Base-by-base conservation (phyloP, 2,888 invertebrate species). In the Tribolium freemani region DNA sequence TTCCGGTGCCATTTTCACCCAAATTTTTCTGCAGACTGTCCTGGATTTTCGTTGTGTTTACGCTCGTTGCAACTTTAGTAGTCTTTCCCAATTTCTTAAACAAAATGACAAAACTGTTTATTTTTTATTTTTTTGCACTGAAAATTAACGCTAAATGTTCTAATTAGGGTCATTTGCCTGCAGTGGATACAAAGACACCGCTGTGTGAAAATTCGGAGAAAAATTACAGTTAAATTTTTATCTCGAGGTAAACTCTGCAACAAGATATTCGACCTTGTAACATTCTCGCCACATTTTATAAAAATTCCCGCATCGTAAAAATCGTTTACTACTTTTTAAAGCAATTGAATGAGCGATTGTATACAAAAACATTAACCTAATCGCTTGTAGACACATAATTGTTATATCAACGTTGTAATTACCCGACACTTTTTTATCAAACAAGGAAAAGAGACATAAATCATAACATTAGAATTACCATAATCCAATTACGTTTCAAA, bases 1-100 rank as follows among this genome's bases (percentile, higher is more conserved):
- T 87, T 6, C 89, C 89, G 2, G 88, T 83, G 0, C 89, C 89
- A 78, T 90, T 88, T 46, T 83, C 86, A 2, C 89, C 89, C 50
- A 89, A 81, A 72, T 83, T 83, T 61, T 80, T 82, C 6, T 53
- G 54, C n/a, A 31, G 4, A 31, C 9, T 26, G 44, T 60, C 53
- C 11, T 20, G 11, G 38, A 31, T 16, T 72, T 68, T 53, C 21
- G 51, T 60, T 44, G 21, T 13, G 31, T 13, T 70, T 20, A 20
- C 16, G n/a, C 10, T 46, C 6, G 45, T 6, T 8, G 45, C 8
- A 2, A 13, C 6, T 58, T 57, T 67, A 0, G 54, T 46, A 1
- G 46, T 38, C 10, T 69, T 69, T 26, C 50, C 54, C 11, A 57
- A 38, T 61, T 69, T 69, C 69, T 69, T 13, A 58, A 68, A 16